Base-by-base conservation (phyloP, 35 echinoderm and acorn worm species). In the Lytechinus pictus region DNA sequence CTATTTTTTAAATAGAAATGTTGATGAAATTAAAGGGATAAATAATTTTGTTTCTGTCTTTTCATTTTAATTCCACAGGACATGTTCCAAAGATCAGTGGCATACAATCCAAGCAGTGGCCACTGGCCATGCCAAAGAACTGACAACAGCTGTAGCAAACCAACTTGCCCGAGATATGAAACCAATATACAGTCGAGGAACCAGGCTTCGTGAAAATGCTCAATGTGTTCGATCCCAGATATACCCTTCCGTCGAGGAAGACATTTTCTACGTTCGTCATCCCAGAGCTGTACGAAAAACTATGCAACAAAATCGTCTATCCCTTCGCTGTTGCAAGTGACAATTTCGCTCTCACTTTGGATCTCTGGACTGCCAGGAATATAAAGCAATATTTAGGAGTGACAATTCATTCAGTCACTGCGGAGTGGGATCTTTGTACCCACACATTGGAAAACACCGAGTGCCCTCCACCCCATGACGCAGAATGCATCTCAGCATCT, bases 101-200 rank as follows among this genome's bases (percentile, higher is more conserved):
- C 33, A 44, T 44, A 44, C 33, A 44, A 44, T 44, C 33, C 33
- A 44, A 44, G 33, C 33, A 44, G 33, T 44, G 33, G 33, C 33
- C 33, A 44, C 2, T 44, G 33, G 33, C 33, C 33, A 44, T 44
- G 33, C 33, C 52, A 96, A 96, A 53, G 89, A 93, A 71, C 51
- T 53, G 19, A 96, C 95, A 52, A 24, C 27, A 51, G 95, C 95
- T 21, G 95, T 96, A 2, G 95, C 91, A 61, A 92, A 96, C 52
- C 88, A 92, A 52, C 9, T 96, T 92, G 95, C 87, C 27, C 51
- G 88, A 27, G 95, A 96, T 60, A 93, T 96, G 95, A 96, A 92
- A 54, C 95, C 88, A 92, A 54, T 96, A 8, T 79, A 96, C 95
- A 11, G 88, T 96, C 19, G 27, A 93, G 33, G 88, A 96, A 58